Evolutionary conservation across 2,888 invertebrate genomes (phyloP).

Genomic region (Mimas tiliae): DNA sequence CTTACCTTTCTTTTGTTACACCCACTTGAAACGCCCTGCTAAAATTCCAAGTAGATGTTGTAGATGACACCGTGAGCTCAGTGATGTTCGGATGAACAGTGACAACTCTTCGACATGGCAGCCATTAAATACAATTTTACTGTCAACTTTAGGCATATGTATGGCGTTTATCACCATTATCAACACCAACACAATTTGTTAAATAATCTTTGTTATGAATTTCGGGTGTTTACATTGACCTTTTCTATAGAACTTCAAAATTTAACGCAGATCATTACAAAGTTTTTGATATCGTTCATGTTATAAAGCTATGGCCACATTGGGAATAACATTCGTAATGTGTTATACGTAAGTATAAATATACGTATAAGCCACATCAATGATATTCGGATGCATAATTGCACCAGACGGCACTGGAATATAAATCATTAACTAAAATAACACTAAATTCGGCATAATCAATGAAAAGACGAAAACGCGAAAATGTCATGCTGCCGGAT

Average conservation of each 20-base stretch:
- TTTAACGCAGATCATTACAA: background rate
- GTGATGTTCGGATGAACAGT: background rate
- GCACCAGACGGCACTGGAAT: no score
- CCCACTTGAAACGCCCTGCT: slow-evolving; percentile 1
- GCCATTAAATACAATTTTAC: slow-evolving; percentile 10
- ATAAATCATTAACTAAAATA: no score
- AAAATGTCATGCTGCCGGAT: no score
- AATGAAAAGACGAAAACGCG: no score
- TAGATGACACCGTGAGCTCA: background rate
- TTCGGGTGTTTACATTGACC: slow-evolving; percentile 11
- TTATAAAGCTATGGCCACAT: background rate
- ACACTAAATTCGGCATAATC: no score
- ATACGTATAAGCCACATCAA: no score
- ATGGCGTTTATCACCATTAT: slow-evolving; percentile 17
- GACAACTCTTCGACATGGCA: background rate
- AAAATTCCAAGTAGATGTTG: background rate
- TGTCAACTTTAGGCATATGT: slow-evolving; percentile 5
- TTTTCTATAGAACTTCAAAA: background rate
- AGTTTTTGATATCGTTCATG: background rate
- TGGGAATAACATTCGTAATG: no score
- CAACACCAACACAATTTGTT: slow-evolving; percentile 13
- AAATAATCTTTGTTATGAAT: slow-evolving; percentile 13
- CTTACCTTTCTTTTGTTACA: background rate
- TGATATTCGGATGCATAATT: no score
- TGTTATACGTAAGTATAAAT: no score